Percentiles rank a stretch among this genome's conserved stretches.
These are phyloP conservation scores for Mythimna pallens DNA, from an alignment of 2,888 invertebrate genomes.

Conservation along the genomic window DNA sequence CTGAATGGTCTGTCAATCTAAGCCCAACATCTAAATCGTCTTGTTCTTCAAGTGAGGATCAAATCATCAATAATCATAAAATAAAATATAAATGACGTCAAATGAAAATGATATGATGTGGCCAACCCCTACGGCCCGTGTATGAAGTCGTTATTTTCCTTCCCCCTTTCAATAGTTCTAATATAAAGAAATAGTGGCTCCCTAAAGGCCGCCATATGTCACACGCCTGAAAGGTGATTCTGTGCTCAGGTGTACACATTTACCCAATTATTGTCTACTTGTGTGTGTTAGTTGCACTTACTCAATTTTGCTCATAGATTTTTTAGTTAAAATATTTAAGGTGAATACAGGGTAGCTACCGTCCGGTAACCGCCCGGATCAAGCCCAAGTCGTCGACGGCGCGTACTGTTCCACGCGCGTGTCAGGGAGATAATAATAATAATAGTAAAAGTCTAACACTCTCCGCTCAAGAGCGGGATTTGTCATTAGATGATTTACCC, in stretches of 20 bases:
- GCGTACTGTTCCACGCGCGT: too few species aligned
- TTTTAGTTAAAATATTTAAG: too few species aligned
- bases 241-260: neutral
- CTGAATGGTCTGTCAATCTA: neutral
- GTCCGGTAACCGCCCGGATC: too few species aligned
- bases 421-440: too few species aligned
- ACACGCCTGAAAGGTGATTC: slow-evolving; percentile 67
- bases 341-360: too few species aligned
- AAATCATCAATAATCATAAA: neutral
- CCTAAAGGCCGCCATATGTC: slow-evolving; percentile 72
- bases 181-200: slow-evolving; percentile 70
- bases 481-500: too few species aligned
- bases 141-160: slow-evolving; percentile 64
- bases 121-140: slow-evolving; percentile 24
- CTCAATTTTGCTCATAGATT: neutral
- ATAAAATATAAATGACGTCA: slow-evolving; percentile 6
- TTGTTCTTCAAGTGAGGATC: neutral
- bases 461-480: too few species aligned
- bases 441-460: too few species aligned
- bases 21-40: neutral
- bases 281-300: neutral
- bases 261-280: neutral
- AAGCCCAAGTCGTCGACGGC: too few species aligned
- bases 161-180: slow-evolving; percentile 62
- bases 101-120: slow-evolving; percentile 18